Base-by-base conservation (phyloP, 2,888 invertebrate species). In the Nomada ferruginata region DNA sequence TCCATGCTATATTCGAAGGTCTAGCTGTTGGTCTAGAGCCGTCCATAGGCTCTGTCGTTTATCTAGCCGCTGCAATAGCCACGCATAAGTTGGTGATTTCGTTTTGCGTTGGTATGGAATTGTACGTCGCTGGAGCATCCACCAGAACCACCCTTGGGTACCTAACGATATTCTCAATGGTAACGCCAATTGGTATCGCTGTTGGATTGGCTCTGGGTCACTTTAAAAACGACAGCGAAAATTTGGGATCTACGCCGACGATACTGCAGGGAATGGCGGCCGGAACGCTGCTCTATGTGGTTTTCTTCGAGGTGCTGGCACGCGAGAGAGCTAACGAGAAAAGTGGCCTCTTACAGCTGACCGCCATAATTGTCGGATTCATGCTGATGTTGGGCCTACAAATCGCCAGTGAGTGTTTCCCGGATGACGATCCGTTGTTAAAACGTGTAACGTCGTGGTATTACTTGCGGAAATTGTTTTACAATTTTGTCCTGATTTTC, bases 261-360 rank as follows among this genome's bases (percentile, higher is more conserved):
- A 94, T 95, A 26, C 94, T 96, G 2, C 96, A 97, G 92, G 97
- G 96, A 9, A 95, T 97, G 94, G 97, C 97, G 0, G 96, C 96
- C 68, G 97, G 97, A 9, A 97, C 97, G 0, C 95, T 97, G 69
- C 94, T 97, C 18, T 97, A 97, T 94, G 96, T 97, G 18, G 97
- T 97, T 2, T 97, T 97, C 94, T 97, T 97, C 93, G 97, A 97
- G 93, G 96, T 97, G n/a, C 94, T 97, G 20, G 96, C 96, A 9
- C 95, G 97, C 80, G 97, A 97, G 89, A 94, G 95, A 36, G 94
- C 94, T 81, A 95, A 95, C 90, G 94, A 94, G 53, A 95, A 95
- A 87, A 95, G 95, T 78, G 96, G 96, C 18, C 91, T 95, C 53
- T 94, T 95, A 79, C 95, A 95, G 89, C 91, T 96, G 26, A 87